phyloP scores from a whole-genome alignment of 2,113 vertebrate species.

The Trinectes maculatus region DNA sequence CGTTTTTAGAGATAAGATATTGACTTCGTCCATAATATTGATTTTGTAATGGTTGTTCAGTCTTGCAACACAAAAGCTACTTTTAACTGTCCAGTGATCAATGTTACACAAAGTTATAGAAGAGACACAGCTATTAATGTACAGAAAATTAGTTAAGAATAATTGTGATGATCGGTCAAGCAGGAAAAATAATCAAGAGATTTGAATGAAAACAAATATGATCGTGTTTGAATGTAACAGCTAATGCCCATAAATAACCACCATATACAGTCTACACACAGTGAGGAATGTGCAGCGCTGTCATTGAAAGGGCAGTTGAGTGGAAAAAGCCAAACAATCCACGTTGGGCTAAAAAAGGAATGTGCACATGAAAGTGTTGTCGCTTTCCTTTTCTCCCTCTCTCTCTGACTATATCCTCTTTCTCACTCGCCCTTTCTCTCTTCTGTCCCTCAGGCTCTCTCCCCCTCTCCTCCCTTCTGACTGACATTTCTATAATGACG shows the following conservation, averaged over 20 bases:
- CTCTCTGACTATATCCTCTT: slow-evolving; percentile 21
- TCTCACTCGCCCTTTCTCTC: not conserved
- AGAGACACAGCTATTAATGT: no score
- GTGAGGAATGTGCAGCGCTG: slow-evolving; percentile 7
- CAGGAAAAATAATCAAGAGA: no score
- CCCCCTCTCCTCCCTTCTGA: slow-evolving; percentile 52
- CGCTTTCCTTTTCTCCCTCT: not conserved
- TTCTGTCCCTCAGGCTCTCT: slow-evolving; percentile 25
- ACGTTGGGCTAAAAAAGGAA: slow-evolving; percentile 27
- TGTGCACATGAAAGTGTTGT: slow-evolving; percentile 31
- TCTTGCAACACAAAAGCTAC: no score
- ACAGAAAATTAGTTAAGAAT: no score
- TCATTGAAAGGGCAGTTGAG: slow-evolving; percentile 52
- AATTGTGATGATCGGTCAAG: no score
- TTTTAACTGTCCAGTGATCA: no score
- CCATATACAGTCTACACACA: not conserved
- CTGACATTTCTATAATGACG: slow-evolving; percentile 76
- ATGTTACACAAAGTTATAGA: no score
- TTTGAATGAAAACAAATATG: no score
- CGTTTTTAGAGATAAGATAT: no score
- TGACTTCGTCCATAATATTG: no score
- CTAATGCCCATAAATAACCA: slow-evolving; percentile 15
- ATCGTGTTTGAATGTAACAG: no score
- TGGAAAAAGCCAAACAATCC: slow-evolving; percentile 65
- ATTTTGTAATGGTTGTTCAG: no score